These are phyloP conservation scores for Enteromius unitaeniatus DNA, from an alignment of 2,797 vertebrate species.

Conservation along the genomic window DNA sequence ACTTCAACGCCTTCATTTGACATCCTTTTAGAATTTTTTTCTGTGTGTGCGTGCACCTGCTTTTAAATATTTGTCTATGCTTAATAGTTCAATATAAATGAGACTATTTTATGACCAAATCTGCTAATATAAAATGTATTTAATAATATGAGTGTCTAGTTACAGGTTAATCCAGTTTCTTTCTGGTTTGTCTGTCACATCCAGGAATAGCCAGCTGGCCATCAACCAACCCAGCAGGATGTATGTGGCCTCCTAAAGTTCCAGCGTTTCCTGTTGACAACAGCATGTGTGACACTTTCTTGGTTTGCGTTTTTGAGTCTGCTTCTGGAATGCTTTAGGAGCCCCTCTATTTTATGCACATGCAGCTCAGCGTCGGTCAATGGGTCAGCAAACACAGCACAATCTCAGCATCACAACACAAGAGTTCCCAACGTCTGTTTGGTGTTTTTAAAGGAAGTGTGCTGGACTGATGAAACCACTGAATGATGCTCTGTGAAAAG, in stretches of 20 bases:
- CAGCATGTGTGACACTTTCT: conserved; percentile 66
- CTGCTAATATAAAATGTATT: background rate
- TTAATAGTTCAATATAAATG: background rate
- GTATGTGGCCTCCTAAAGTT: conserved; percentile 73
- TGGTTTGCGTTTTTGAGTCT: conserved; percentile 42
- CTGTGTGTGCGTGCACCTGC: background rate
- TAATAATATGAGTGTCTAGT: background rate
- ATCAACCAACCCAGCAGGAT: conserved; percentile 68
- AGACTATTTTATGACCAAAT: background rate
- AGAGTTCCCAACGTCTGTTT: conserved; percentile 32
- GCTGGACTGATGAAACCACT: conserved; percentile 47
- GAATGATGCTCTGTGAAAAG: conserved; percentile 49
- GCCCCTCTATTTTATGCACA: conserved; percentile 19
- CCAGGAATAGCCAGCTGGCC: conserved; percentile 72
- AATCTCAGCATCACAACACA: conserved; percentile 35
- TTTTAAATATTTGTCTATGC: background rate
- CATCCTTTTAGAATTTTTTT: background rate
- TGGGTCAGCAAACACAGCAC: background rate
- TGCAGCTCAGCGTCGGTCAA: conserved; percentile 2
- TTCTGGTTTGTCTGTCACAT: conserved; percentile 64
- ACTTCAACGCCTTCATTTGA: background rate
- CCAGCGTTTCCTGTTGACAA: conserved; percentile 79
- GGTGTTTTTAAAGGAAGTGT: conserved; percentile 55
- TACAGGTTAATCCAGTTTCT: conserved; percentile 5
- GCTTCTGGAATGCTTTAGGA: conserved; percentile 23